These are phyloP conservation scores for Eutolmus rufibarbis DNA, from an alignment of 2,888 invertebrate genomes.

Conservation along the genomic window DNA sequence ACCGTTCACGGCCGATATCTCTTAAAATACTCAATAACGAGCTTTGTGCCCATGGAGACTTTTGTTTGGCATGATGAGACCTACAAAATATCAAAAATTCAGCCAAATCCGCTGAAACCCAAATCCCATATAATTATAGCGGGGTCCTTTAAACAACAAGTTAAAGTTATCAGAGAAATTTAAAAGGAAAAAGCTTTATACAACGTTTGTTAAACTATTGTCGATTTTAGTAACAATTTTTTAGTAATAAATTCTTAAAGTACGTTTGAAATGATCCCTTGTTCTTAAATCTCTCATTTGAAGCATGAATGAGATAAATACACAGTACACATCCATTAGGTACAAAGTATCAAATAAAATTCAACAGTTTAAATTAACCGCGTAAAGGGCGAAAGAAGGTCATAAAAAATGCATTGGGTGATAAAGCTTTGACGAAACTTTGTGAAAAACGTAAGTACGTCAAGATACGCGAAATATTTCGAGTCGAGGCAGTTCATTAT, in stretches of 20 bases:
- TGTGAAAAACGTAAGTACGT: background rate
- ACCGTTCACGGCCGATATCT: too few species aligned
- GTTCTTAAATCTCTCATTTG: background rate
- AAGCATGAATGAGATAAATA: background rate
- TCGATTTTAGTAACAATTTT: too few species aligned
- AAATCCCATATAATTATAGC: too few species aligned
- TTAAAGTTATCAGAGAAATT: too few species aligned
- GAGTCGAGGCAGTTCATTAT: conserved; percentile 46
- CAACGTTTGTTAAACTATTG: too few species aligned
- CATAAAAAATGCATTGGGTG: conserved; percentile 19
- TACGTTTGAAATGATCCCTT: background rate
- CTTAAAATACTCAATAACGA: too few species aligned
- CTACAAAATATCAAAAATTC: too few species aligned
- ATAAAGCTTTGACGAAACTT: background rate
- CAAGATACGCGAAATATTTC: background rate
- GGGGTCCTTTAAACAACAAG: too few species aligned
- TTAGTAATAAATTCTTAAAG: background rate
- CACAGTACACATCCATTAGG: background rate
- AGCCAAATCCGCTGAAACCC: too few species aligned
- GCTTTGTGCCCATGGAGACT: too few species aligned
- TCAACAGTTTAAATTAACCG: background rate
- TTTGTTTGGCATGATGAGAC: too few species aligned
- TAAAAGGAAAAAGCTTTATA: too few species aligned
- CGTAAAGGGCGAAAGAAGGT: background rate
- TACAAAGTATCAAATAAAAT: background rate